A percentile compares a stretch with the other conserved stretches of the same genome.
Conservation (phyloP, 1,140 invertebrate genomes). For the Berghia stephanieae region DNA sequence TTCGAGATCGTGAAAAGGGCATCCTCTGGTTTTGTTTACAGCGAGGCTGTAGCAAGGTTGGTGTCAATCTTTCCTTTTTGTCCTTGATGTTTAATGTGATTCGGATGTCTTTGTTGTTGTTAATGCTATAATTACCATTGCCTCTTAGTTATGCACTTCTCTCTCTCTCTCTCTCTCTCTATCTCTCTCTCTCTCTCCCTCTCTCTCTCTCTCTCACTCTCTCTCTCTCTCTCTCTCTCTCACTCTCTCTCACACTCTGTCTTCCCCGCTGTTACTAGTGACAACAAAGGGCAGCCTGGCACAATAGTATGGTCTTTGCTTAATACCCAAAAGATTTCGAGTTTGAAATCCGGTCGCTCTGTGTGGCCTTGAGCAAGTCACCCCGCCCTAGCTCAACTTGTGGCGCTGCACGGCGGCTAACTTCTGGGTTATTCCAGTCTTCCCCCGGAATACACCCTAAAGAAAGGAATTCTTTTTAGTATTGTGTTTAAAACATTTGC, state of each 20-base stretch:
- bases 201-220: slow-evolving; percentile 14
- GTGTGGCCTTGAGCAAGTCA: no score
- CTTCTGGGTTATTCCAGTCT: no score
- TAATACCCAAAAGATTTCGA: no score
- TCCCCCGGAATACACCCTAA: no score
- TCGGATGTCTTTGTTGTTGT: background rate
- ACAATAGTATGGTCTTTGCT: no score
- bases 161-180: slow-evolving; percentile 2
- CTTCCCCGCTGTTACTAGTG: slow-evolving; percentile 2
- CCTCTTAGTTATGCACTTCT: background rate
- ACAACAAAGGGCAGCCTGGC: no score
- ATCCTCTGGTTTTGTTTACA: slow-evolving; percentile 96
- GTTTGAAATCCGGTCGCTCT: no score
- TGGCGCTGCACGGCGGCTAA: no score
- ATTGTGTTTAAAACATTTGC: no score
- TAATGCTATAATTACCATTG: background rate
- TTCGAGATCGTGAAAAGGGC: slow-evolving; percentile 97
- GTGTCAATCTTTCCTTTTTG: background rate
- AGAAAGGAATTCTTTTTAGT: no score
- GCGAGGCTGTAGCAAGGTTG: slow-evolving; percentile 97
- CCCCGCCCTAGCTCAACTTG: no score
- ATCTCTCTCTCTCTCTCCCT: slow-evolving; percentile 14
- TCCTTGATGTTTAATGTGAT: no score
- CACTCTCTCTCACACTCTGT: background rate
- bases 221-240: slow-evolving; percentile 12